Percentiles rank a stretch among this genome's conserved stretches.
These are phyloP conservation scores for Seira musarum DNA, from an alignment of 2,888 invertebrate species.

Conservation along the genomic window DNA sequence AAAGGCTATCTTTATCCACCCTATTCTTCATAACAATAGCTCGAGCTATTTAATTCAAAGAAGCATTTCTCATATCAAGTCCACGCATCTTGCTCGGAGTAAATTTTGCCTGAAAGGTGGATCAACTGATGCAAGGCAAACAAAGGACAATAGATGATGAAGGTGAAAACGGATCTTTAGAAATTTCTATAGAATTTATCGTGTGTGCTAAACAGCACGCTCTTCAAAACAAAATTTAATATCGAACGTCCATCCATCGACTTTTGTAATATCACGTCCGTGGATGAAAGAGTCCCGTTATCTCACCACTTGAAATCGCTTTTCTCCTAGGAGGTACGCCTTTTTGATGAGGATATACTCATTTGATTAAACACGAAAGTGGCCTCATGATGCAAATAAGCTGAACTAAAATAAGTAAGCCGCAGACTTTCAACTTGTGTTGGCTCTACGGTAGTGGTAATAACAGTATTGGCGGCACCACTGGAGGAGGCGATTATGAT, in stretches of 20 bases:
- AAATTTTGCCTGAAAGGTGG: no score
- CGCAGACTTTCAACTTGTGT: neutral
- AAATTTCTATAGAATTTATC: no score
- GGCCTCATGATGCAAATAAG: neutral
- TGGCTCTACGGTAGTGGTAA: neutral
- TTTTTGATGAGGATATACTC: neutral
- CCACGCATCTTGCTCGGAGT: no score
- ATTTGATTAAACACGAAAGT: neutral
- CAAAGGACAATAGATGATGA: no score
- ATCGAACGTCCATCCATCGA: neutral
- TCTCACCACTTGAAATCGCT: slow-evolving; percentile 30
- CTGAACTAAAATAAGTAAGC: neutral
- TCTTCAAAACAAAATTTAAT: slow-evolving; percentile 6
- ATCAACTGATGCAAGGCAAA: no score
- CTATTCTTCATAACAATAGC: no score
- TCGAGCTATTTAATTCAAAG: no score
- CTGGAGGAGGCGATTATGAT: neutral
- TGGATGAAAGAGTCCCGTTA: slow-evolving; percentile 31
- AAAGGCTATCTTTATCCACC: no score
- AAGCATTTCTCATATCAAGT: no score
- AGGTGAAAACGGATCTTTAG: no score
- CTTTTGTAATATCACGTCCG: slow-evolving; percentile 26
- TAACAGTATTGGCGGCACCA: no score
- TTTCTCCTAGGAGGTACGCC: neutral
- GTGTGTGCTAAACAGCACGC: no score